Evolutionary conservation across 2,888 invertebrate genomes (phyloP), one percentile per base, ranked within the genome.

Genomic region (Octodonta nipae): DNA sequence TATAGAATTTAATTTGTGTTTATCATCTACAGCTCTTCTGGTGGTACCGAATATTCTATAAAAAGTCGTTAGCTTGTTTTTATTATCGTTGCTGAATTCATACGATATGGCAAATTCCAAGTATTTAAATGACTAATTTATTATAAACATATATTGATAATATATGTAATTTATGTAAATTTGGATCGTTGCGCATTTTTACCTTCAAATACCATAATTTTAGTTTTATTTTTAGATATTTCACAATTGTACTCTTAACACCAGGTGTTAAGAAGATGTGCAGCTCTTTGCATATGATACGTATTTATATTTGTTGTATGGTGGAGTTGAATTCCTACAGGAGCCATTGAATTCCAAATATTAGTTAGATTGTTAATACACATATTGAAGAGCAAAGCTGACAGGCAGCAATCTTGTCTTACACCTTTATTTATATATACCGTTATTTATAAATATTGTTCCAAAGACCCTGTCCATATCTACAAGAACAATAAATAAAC

Each of bases 221-320:
- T 20, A 7, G 20, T 20, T 20, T 20, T 20, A 20, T 20, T 20
- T 20, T 20, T 20, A 7, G 20, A 20, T n/a, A 20, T 20, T 6
- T 20, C 20, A 20, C 20, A 20, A n/a, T 20, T 20, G 20, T n/a
- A 20, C n/a, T 20, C 20, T 20, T n/a, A 7, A 7, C 7, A 6
- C 20, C 6, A 7, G 20, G n/a, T 20, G 20, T 20, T 20, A 20
- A 20, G 20, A 20, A 20, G 20, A 20, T 20, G 20, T 20, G n/a
- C 20, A 20, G 20, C 7, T 20, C 20, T 20, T 20, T 20, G 20
- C 20, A 20, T 7, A 20, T 20, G 7, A 20, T 20, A n/a, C 7
- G 20, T 20, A n/a, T 20, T 20, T 20, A 20, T 20, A 20, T n/a
- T 20, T 20, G 20, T 20, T 20, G 20, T 20, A 7, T 26, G 26